phyloP scores from a whole-genome alignment of 2,797 vertebrate genomes.

The Vespertilio murinus region DNA sequence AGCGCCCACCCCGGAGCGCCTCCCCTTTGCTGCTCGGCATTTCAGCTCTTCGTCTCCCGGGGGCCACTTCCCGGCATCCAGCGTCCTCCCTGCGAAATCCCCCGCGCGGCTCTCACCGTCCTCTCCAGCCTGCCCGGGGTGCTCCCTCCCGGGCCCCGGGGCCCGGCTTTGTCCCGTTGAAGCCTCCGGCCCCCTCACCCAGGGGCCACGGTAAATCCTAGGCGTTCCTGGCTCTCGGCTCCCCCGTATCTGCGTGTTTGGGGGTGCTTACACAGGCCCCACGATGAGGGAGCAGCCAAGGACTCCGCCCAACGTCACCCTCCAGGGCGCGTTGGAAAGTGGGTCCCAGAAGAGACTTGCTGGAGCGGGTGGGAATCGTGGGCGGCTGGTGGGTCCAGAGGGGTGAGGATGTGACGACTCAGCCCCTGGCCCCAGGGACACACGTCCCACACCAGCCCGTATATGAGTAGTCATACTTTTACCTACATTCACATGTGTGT shows the following conservation, averaged over 20 bases:
- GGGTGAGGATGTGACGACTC: neutral
- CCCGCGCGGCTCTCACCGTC: neutral
- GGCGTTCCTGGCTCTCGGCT: neutral
- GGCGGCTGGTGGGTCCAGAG: neutral
- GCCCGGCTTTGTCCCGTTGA: neutral
- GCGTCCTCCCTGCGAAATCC: neutral
- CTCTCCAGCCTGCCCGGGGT: neutral
- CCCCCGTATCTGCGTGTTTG: neutral
- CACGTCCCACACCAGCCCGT: neutral
- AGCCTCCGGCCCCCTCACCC: neutral
- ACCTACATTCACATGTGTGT: fast-evolving
- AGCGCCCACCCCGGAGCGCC: neutral
- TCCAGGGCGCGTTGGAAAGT: neutral
- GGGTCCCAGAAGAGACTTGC: neutral
- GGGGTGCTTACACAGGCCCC: neutral
- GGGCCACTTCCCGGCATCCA: neutral
- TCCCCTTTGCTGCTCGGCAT: neutral
- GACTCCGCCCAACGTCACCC: neutral
- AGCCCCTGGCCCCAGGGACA: neutral
- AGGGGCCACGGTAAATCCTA: neutral
- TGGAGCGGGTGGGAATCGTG: neutral
- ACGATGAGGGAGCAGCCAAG: neutral
- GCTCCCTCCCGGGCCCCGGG: neutral
- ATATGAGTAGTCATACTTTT: neutral
- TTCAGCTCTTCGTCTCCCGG: neutral